Evolutionary conservation across 1,140 invertebrate species (phyloP).

Genomic region (Vanessa atalanta): DNA sequence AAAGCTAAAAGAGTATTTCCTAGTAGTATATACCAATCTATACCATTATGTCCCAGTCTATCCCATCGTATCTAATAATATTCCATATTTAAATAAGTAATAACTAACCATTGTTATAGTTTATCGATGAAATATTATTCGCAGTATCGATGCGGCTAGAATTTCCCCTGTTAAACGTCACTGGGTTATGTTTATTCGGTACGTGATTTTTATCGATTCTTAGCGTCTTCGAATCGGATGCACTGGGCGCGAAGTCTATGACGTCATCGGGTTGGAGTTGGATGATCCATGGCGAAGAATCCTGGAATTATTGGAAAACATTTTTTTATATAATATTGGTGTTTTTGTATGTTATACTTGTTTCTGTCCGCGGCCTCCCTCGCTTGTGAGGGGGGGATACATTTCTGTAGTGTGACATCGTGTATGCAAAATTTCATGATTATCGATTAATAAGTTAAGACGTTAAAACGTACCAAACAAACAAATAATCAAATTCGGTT

Average conservation of each 20-base stretch:
- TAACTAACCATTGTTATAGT: slow-evolving; percentile 11
- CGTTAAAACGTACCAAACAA: too few species aligned
- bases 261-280: slow-evolving; percentile 49
- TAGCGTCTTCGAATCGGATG: slow-evolving; percentile 43
- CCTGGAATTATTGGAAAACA: slow-evolving; percentile 43
- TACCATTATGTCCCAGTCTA: too few species aligned
- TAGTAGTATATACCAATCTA: too few species aligned
- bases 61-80: too few species aligned
- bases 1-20: too few species aligned
- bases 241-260: slow-evolving; percentile 57
- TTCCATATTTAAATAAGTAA: not conserved
- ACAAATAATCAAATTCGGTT: too few species aligned
- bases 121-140: not conserved
- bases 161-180: not conserved
- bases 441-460: too few species aligned
- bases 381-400: too few species aligned
- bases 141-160: not conserved
- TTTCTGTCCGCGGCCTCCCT: too few species aligned
- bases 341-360: not conserved
- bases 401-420: too few species aligned
- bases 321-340: too few species aligned
- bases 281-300: slow-evolving; percentile 50
- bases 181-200: not conserved
- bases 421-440: too few species aligned
- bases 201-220: slow-evolving; percentile 21